A percentile compares a stretch with the other conserved stretches of the same genome.
Conservation (phyloP, 2,797 vertebrate genomes). For the Xenops minutus region DNA sequence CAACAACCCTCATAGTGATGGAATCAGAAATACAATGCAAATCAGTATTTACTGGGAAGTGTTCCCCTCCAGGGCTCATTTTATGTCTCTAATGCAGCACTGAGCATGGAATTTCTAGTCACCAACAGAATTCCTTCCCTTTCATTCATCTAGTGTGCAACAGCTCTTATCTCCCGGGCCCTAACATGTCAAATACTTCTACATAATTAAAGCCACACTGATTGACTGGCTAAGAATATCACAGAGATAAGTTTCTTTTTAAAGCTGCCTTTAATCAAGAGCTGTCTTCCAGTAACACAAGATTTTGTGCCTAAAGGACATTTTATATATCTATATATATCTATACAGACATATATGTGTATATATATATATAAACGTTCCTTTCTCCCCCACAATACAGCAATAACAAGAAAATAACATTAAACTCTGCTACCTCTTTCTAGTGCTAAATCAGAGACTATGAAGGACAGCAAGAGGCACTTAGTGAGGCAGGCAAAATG, state of each 20-base stretch:
- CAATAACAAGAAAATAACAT: neutral
- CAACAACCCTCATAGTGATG: neutral
- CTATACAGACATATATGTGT: accelerated
- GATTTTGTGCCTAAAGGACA: neutral
- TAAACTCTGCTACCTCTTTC: neutral
- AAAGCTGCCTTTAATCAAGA: constrained; percentile 40
- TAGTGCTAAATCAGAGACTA: neutral
- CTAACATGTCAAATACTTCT: constrained; percentile 52
- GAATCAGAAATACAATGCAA: neutral
- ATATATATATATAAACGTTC: neutral
- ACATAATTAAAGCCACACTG: constrained; percentile 63
- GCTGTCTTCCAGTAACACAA: neutral
- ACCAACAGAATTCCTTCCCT: neutral
- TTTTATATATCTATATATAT: neutral
- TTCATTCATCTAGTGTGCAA: constrained; percentile 19
- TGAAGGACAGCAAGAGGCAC: neutral
- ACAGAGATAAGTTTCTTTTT: constrained; percentile 31
- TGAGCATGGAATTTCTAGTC: neutral
- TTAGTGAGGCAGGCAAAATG: neutral
- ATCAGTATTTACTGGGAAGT: neutral
- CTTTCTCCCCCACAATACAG: neutral
- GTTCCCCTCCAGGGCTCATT: neutral
- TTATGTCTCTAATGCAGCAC: neutral
- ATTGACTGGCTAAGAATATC: constrained; percentile 51
- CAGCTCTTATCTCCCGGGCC: constrained; percentile 55